Conservation (phyloP, 1,140 invertebrate genomes). For the Zaprionus capensis region DNA sequence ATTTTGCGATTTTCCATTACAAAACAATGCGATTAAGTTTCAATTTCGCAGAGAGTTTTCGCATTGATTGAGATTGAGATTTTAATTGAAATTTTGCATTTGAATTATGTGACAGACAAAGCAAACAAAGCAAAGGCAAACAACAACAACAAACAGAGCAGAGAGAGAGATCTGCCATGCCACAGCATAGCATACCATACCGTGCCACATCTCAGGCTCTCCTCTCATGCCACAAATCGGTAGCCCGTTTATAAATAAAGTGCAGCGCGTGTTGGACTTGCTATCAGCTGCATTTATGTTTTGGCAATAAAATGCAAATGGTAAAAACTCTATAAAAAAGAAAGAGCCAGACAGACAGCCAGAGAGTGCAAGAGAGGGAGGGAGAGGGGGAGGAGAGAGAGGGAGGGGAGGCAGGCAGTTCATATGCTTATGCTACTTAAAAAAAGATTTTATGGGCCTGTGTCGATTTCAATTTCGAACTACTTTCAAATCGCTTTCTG, state of each 20-base stretch:
- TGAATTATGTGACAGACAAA: conserved; percentile 75
- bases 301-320: conserved; percentile 81
- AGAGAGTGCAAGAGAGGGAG: conserved; percentile 25
- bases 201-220: conserved; percentile 7
- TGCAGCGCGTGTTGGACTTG: conserved; percentile 15
- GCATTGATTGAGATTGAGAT: conserved; percentile 42
- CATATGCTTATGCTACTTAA: conserved; percentile 77
- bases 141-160: conserved; percentile 17
- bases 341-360: conserved; percentile 16
- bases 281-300: conserved; percentile 72
- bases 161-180: background rate
- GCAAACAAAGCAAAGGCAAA: conserved; percentile 46
- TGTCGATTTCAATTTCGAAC: conserved; percentile 71
- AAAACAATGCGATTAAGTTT: conserved; percentile 66
- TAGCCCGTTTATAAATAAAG: conserved; percentile 55
- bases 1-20: conserved; percentile 39
- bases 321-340: conserved; percentile 70
- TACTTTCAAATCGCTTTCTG: conserved; percentile 63
- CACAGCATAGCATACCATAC: conserved; percentile 1
- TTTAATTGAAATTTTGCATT: conserved; percentile 62
- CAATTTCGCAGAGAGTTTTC: conserved; percentile 45
- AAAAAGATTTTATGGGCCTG: conserved; percentile 70
- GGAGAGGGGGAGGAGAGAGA: conserved; percentile 5
- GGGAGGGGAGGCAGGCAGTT: conserved; percentile 23
- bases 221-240: conserved; percentile 35